phyloP scores from a whole-genome alignment of 2,888 invertebrate genomes.

The Melipona bicolor region DNA sequence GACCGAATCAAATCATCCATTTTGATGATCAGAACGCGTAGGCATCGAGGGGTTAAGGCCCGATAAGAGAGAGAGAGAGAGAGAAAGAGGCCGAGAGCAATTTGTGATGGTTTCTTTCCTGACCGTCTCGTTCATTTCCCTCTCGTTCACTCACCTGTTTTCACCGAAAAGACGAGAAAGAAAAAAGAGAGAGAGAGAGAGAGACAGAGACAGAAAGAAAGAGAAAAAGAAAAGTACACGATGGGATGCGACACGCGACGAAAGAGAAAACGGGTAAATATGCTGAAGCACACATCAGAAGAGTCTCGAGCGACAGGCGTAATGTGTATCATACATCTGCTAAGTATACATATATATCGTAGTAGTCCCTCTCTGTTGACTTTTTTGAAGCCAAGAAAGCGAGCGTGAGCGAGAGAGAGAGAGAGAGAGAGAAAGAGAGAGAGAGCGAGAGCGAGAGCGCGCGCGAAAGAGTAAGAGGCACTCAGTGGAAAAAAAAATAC shows the following conservation, averaged over 20 bases:
- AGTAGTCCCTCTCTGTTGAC: slow-evolving; percentile 66
- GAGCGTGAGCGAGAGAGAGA: slow-evolving; percentile 34
- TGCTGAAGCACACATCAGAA: slow-evolving; percentile 56
- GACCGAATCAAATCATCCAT: slow-evolving; percentile 14
- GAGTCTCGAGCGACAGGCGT: slow-evolving; percentile 44
- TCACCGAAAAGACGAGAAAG: slow-evolving; percentile 10
- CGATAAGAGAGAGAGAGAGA: not conserved
- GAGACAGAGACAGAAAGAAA: not conserved
- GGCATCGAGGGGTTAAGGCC: slow-evolving; percentile 28
- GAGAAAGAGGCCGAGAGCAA: slow-evolving; percentile 39
- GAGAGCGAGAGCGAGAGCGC: slow-evolving; percentile 39
- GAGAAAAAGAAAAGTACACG: slow-evolving; percentile 31
- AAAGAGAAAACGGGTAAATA: slow-evolving; percentile 75
- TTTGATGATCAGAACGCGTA: not conserved
- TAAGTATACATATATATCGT: slow-evolving; percentile 63
- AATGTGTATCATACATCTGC: slow-evolving; percentile 59
- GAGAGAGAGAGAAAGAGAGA: slow-evolving; percentile 38
- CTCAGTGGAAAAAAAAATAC: slow-evolving; percentile 49
- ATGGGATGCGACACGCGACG: slow-evolving; percentile 76
- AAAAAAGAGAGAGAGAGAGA: not conserved
- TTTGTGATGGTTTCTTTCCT: slow-evolving; percentile 81
- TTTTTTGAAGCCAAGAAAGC: slow-evolving; percentile 54
- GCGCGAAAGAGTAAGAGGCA: slow-evolving; percentile 56
- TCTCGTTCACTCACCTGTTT: slow-evolving; percentile 72
- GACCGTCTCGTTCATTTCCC: slow-evolving; percentile 80